Evolutionary conservation across 2,888 invertebrate species (phyloP).

Genomic region (Oscheius myriophilus): DNA sequence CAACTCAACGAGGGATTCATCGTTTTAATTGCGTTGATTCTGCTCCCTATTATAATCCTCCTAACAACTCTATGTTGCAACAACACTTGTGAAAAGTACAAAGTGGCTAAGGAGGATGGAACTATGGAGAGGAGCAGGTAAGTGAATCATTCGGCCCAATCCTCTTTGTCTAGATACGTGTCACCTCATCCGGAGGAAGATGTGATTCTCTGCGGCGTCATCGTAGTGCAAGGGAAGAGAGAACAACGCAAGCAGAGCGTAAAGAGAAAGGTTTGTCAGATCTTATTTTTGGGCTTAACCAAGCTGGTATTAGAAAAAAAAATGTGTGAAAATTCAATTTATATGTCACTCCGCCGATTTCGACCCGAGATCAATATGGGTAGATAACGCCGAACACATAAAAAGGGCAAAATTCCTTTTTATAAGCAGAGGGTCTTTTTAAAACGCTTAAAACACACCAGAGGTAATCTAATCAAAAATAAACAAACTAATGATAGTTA

Average conservation of each 20-base stretch:
- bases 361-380: too few relatives aligned
- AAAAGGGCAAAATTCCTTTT: too few relatives aligned
- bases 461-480: too few relatives aligned
- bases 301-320: too few relatives aligned
- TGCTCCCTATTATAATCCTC: conserved; percentile 52
- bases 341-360: too few relatives aligned
- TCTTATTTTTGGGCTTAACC: too few relatives aligned
- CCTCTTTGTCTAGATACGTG: conserved; percentile 38
- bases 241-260: conserved; percentile 32
- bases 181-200: conserved; percentile 49
- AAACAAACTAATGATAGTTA: too few relatives aligned
- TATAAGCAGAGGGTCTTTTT: too few relatives aligned
- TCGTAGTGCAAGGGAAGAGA: conserved; percentile 44
- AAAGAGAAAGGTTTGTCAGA: conserved; percentile 36
- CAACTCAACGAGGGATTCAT: conserved; percentile 57
- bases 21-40: conserved; percentile 46
- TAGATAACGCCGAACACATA: too few relatives aligned
- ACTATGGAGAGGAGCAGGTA: conserved; percentile 35
- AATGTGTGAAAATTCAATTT: too few relatives aligned
- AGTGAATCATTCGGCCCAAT: background rate
- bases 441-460: too few relatives aligned
- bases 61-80: conserved; percentile 58
- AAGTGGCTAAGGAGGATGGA: conserved; percentile 50
- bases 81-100: conserved; percentile 56
- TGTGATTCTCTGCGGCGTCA: conserved; percentile 51